Conservation (phyloP, 2,113 vertebrate genomes). For the Glareola pratincola region DNA sequence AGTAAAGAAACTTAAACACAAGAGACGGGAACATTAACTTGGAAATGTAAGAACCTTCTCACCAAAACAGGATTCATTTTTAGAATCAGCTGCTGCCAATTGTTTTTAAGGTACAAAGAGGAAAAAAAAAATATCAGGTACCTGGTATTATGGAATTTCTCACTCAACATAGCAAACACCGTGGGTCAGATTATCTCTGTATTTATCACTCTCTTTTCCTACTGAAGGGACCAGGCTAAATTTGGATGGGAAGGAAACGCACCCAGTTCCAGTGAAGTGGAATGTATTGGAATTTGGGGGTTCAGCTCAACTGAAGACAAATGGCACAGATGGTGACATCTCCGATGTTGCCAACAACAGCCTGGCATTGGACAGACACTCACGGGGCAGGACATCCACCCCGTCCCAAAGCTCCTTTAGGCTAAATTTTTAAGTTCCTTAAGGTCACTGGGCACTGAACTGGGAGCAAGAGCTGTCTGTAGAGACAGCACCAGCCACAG, state of each 20-base stretch:
- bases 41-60: background rate
- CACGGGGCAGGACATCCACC: background rate
- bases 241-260: background rate
- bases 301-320: background rate
- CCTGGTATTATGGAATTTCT: background rate
- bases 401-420: background rate
- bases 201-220: background rate
- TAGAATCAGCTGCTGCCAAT: background rate
- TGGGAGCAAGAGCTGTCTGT: background rate
- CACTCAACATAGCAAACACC: background rate
- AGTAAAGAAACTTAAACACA: background rate
- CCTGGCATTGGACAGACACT: background rate
- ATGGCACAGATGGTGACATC: background rate
- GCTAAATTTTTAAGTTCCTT: background rate
- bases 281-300: background rate
- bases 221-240: background rate
- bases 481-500: background rate
- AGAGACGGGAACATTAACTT: background rate
- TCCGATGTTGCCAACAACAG: background rate
- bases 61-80: background rate
- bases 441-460: background rate
- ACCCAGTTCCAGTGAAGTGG: background rate
- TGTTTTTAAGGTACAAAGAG: background rate
- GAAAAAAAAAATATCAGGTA: background rate
- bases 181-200: background rate